Evolutionary conservation across 92 coral and sea anemone genomes (phyloP).

Genomic region (Ricordea florida): DNA sequence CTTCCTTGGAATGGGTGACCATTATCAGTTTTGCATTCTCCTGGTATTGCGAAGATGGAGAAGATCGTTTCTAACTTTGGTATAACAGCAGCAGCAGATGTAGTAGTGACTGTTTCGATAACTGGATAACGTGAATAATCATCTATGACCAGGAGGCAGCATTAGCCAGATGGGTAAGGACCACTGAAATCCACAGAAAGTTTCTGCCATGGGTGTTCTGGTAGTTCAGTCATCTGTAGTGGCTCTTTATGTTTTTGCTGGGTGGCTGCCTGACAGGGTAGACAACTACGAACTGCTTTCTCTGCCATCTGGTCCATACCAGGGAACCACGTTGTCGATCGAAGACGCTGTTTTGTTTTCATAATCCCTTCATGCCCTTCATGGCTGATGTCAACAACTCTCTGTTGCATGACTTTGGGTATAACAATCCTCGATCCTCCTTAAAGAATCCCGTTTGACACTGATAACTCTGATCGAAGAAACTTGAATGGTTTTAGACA

Average conservation of each 20-base stretch:
- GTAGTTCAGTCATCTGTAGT: slow-evolving; percentile 13
- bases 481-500: no score
- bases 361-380: no score
- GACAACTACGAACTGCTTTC: background rate
- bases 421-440: no score
- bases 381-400: no score
- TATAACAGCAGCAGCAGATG: background rate
- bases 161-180: slow-evolving; percentile 22
- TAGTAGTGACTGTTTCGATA: no score
- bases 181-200: slow-evolving; percentile 13
- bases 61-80: slow-evolving; percentile 13
- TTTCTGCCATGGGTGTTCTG: slow-evolving; percentile 12
- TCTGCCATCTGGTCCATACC: slow-evolving; percentile 2
- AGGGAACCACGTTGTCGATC: slow-evolving; percentile 18
- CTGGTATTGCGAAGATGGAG: slow-evolving; percentile 1
- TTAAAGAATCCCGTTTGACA: no score
- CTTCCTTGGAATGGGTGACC: slow-evolving; percentile 14
- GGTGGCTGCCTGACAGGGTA: slow-evolving; percentile 27
- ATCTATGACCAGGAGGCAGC: slow-evolving; percentile 7
- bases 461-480: no score
- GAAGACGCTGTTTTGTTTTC: slow-evolving; percentile 13
- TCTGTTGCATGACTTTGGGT: no score
- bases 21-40: background rate
- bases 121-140: slow-evolving; percentile 22
- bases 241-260: background rate